A percentile compares a stretch with the other conserved stretches of the same genome.
Conservation (phyloP, 2,888 invertebrate genomes). For the Limnephilus lunatus region DNA sequence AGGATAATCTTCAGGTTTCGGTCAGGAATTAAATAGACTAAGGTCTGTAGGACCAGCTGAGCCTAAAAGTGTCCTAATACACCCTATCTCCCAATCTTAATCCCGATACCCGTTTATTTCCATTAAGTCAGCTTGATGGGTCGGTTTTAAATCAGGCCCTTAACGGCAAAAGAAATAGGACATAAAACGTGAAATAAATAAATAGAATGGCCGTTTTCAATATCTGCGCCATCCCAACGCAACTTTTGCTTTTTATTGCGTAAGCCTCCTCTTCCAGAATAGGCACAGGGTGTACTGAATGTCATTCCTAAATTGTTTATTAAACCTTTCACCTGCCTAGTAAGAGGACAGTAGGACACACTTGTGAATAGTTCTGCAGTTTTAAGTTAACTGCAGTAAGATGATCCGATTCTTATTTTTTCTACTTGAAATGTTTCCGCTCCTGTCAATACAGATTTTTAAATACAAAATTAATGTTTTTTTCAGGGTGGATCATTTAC, state of each 20-base stretch:
- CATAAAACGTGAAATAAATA: constrained; percentile 64
- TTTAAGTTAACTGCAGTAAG: too few relatives aligned
- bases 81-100: constrained; percentile 26
- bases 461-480: too few relatives aligned
- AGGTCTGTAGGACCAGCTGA: not conserved
- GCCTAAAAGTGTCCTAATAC: not conserved
- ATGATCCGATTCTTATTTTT: too few relatives aligned
- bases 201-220: constrained; percentile 62
- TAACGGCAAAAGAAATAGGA: constrained; percentile 63
- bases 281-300: not conserved
- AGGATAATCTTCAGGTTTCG: not conserved
- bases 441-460: too few relatives aligned
- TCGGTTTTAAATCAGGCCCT: constrained; percentile 65
- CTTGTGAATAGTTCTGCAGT: not conserved
- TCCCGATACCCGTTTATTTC: constrained; percentile 56
- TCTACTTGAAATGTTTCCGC: too few relatives aligned
- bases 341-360: not conserved
- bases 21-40: not conserved
- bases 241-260: constrained; percentile 61
- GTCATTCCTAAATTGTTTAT: not conserved
- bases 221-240: constrained; percentile 50
- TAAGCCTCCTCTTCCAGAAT: constrained; percentile 8
- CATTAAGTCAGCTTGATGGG: constrained; percentile 61
- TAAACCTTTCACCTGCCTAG: not conserved
- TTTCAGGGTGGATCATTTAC: too few relatives aligned